These are phyloP conservation scores for Salvelinus namaycush DNA, from an alignment of 2,113 vertebrate species.

Conservation along the genomic window DNA sequence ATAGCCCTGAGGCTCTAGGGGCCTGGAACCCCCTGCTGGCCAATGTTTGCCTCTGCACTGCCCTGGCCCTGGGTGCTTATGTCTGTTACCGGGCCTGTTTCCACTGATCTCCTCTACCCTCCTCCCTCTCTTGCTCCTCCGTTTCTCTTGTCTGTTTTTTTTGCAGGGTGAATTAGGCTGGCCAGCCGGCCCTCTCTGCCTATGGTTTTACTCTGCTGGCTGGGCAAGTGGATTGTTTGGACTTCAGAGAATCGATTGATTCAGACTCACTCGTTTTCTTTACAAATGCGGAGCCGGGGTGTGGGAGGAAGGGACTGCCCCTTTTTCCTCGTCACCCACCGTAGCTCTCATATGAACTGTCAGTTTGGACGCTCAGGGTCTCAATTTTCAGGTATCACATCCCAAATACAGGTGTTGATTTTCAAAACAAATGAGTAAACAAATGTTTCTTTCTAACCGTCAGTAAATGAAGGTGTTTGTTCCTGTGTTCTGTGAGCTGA, in stretches of 20 bases:
- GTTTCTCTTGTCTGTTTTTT: constrained; percentile 21
- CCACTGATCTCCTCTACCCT: constrained; percentile 68
- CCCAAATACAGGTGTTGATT: constrained; percentile 50
- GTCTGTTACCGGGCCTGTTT: constrained; percentile 91
- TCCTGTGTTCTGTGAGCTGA: constrained; percentile 16
- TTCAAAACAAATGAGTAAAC: constrained; percentile 77
- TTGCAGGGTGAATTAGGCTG: constrained; percentile 43
- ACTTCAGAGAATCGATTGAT: constrained; percentile 20
- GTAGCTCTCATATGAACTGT: constrained; percentile 71
- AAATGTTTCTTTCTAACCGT: constrained; percentile 38
- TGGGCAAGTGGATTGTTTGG: constrained; percentile 65
- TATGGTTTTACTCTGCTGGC: constrained; percentile 51
- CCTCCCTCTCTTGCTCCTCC: constrained; percentile 23
- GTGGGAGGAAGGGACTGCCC: background rate
- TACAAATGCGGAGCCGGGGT: constrained; percentile 42
- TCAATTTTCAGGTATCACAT: constrained; percentile 84
- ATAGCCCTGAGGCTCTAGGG: constrained; percentile 46
- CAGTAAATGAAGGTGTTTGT: constrained; percentile 17
- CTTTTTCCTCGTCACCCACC: constrained; percentile 17
- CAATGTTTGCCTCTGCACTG: constrained; percentile 87
- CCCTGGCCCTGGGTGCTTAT: constrained; percentile 86
- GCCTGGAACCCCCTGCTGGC: constrained; percentile 86
- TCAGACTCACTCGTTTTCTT: constrained; percentile 48
- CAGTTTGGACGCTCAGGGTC: constrained; percentile 91
- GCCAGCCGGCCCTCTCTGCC: constrained; percentile 38